A percentile compares a stretch with the other conserved stretches of the same genome.
Evolutionary conservation across 2,888 invertebrate species (phyloP).

Genomic region (Himalopsyche kuldschensis): DNA sequence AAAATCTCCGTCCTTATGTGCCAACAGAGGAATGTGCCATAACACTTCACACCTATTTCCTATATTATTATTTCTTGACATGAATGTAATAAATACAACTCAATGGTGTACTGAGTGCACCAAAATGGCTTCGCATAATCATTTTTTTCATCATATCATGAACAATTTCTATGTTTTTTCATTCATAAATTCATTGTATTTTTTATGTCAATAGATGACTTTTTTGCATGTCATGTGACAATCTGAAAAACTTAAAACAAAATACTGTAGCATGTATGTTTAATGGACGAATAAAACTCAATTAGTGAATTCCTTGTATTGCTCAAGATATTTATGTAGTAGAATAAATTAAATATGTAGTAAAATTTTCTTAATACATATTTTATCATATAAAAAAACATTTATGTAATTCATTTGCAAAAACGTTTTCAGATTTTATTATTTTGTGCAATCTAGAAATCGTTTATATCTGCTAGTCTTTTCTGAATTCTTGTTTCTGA

Average conservation of each 20-base stretch:
- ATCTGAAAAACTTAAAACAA: not conserved
- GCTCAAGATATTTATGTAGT: not conserved
- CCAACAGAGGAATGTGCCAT: constrained; percentile 31
- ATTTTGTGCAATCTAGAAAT: no score
- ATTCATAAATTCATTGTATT: no score
- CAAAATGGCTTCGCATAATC: no score
- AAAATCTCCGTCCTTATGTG: constrained; percentile 34
- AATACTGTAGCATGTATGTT: not conserved
- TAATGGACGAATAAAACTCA: not conserved
- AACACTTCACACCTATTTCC: not conserved
- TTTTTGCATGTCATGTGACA: not conserved
- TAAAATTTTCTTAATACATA: not conserved
- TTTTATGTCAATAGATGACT: no score
- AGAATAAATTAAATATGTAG: not conserved
- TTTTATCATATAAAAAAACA: not conserved
- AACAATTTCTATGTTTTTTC: no score
- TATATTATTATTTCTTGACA: not conserved
- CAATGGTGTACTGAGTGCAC: no score
- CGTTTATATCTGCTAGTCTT: no score
- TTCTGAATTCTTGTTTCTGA: no score
- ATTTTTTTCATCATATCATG: no score
- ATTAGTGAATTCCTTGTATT: not conserved
- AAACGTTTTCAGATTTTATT: not conserved
- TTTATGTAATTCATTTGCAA: not conserved
- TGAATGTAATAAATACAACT: not conserved